A percentile compares a stretch with the other conserved stretches of the same genome.
phyloP scores from a whole-genome alignment of 2,113 vertebrate species.

The Menura novaehollandiae region DNA sequence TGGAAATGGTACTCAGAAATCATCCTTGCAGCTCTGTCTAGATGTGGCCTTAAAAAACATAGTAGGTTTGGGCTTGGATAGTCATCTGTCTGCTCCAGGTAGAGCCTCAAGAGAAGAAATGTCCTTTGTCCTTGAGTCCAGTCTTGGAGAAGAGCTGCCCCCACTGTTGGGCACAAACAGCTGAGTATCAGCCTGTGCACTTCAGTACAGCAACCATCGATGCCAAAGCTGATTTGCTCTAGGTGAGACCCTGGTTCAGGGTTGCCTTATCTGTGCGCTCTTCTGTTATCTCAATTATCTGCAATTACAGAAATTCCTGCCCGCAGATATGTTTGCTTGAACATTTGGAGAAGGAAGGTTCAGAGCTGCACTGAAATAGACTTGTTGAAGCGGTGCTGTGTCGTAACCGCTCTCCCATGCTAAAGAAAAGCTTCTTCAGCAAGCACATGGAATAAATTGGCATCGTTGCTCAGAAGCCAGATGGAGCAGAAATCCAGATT shows the following conservation, averaged over 20 bases:
- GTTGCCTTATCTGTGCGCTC: not conserved
- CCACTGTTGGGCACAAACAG: not conserved
- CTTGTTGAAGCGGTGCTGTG: not conserved
- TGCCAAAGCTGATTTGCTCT: not conserved
- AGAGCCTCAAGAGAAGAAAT: not conserved
- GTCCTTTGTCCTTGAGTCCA: not conserved
- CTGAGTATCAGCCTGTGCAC: not conserved
- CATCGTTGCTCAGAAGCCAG: constrained; percentile 12
- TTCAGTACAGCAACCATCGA: not conserved
- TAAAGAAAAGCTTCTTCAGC: not conserved
- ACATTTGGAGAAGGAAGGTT: not conserved
- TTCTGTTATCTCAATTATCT: not conserved
- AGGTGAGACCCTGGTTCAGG: not conserved
- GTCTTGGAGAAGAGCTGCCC: not conserved
- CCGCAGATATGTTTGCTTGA: not conserved
- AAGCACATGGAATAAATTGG: not conserved
- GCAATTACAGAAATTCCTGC: not conserved
- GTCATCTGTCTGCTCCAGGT: not conserved
- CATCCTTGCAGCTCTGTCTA: not conserved
- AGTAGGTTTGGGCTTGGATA: not conserved
- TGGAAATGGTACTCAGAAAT: not conserved
- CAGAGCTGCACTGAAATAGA: not conserved
- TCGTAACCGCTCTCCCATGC: not conserved
- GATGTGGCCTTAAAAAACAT: not conserved
- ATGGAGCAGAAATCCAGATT: constrained; percentile 45